Evolutionary conservation across 2,797 vertebrate genomes (phyloP).

Genomic region (Moxostoma hubbsi): DNA sequence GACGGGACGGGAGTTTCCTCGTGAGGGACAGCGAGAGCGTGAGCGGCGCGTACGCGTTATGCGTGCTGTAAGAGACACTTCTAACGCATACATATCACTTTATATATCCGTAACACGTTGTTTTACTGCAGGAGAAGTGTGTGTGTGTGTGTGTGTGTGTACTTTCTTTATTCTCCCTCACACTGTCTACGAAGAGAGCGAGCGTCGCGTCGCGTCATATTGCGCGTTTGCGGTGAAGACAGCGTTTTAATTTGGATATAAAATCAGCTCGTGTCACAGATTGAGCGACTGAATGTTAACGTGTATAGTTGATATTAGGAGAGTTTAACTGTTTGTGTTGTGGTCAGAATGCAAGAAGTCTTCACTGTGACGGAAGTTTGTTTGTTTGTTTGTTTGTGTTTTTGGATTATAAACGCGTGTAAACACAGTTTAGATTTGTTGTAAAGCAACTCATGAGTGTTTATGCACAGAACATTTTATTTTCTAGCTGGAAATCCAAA

Average conservation of each 20-base stretch:
- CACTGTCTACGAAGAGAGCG: neutral
- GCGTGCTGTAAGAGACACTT: constrained; percentile 84
- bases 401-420: neutral
- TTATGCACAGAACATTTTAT: neutral
- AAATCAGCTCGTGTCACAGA: too few species aligned
- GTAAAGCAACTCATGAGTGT: neutral
- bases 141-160: too few species aligned
- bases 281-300: too few species aligned
- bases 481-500: constrained; percentile 3
- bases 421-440: neutral
- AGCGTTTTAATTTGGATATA: neutral
- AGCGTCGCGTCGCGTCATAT: constrained; percentile 21
- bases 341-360: too few species aligned
- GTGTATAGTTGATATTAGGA: too few species aligned
- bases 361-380: constrained; percentile 34
- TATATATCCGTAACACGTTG: too few species aligned
- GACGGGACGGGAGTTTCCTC: constrained; percentile 93
- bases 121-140: neutral
- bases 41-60: constrained; percentile 90
- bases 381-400: constrained; percentile 47
- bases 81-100: constrained; percentile 44
- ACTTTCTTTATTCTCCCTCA: neutral
- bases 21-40: constrained; percentile 97
- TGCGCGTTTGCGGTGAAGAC: neutral
- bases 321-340: too few species aligned